Evolutionary conservation across 2,797 vertebrate species (phyloP), one percentile per base, ranked within the genome.

Genomic region (Melopsittacus undulatus): DNA sequence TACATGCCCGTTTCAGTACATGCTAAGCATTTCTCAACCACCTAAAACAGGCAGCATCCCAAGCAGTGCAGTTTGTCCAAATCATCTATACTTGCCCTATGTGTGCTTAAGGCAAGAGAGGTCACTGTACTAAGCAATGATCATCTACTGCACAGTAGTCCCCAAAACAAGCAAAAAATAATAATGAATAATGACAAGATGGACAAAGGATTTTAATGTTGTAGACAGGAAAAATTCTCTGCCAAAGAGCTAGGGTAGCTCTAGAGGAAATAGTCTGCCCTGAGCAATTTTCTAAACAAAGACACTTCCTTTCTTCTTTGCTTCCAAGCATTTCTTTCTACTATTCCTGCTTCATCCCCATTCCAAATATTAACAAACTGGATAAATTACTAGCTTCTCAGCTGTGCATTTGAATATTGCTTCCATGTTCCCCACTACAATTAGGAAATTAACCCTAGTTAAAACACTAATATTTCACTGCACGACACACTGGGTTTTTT

Each of bases 121-220:
- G 66, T 94, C 76, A 36, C 85, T 75, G 83, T 23, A 73, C 66
- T 66, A 66, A 88, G 62, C 63, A 81, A 57, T 32, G 42, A 89
- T 61, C 66, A 42, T 56, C 78, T 46, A 89, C 73, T 45, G 62
- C n/a, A 26, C 1, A 18, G 14, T 3, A 4, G 17, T 38, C 36
- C 45, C 49, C 70, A 12, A 52, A 94, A 62, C 27, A 62, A 77
- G 46, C 69, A 92, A 94, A 86, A 80, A 78, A 57, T 72, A 36
- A n/a, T 89, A 92, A 96, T 66, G 73, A 89, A 72, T 61, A 67
- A 88, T 62, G 91, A 95, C 90, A 95, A 73, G 79, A 83, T 46
- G 27, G 54, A 77, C 62, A 83, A 81, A 84, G 43, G n/a, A 82
- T 61, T 94, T 82, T 74, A 84, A 74, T 94, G 82, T 13, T 61